Conservation (phyloP, 2,797 vertebrate genomes). For the Anolis apletophallus region DNA sequence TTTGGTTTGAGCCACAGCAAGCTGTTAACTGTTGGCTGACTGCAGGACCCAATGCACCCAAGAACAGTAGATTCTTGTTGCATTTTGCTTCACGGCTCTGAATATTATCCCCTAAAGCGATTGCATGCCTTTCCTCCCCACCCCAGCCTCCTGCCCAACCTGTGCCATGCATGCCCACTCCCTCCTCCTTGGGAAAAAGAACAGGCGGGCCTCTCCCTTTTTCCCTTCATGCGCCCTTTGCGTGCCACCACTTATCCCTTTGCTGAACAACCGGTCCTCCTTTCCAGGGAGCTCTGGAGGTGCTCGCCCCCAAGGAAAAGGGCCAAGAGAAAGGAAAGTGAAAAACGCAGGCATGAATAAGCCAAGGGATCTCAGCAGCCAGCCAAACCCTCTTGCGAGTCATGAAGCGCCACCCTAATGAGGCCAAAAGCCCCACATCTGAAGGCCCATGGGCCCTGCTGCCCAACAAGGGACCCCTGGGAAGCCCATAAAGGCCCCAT, state of each 20-base stretch:
- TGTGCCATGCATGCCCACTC: neutral
- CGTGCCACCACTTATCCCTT: neutral
- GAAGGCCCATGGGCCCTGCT: neutral
- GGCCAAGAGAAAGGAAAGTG: neutral
- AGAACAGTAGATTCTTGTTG: neutral
- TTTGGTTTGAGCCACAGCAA: neutral
- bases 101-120: too few relatives aligned
- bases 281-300: neutral
- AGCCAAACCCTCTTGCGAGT: neutral
- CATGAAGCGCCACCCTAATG: neutral
- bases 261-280: conserved; percentile 12
- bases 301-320: neutral
- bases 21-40: too few relatives aligned
- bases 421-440: neutral
- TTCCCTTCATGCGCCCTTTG: neutral
- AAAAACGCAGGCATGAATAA: neutral
- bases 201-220: neutral
- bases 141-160: neutral
- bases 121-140: too few relatives aligned
- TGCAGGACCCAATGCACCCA: too few relatives aligned
- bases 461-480: neutral
- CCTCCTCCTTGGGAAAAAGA: neutral
- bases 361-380: neutral
- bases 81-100: neutral
- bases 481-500: neutral